Evolutionary conservation across 2,797 vertebrate species (phyloP).

Genomic region (Sebastes taczanowskii): DNA sequence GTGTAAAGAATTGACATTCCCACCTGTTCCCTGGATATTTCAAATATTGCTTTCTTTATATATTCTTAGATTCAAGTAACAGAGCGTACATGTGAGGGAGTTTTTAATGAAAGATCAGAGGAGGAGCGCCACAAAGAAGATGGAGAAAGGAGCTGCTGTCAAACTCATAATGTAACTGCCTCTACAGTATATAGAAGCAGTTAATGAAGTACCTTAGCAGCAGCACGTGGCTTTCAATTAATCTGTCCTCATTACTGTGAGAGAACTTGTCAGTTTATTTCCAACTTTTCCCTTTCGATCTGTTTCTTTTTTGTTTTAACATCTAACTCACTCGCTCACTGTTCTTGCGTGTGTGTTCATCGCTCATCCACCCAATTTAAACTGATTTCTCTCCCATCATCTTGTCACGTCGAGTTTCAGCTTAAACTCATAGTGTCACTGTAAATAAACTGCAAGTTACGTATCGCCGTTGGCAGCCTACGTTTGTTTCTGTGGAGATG

Average conservation of each 20-base stretch:
- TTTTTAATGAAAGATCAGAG: conserved; percentile 62
- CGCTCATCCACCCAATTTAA: conserved; percentile 40
- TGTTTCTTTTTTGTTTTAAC: conserved; percentile 11
- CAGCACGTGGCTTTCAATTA: conserved; percentile 52
- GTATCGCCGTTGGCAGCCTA: not conserved
- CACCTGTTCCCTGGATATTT: conserved; percentile 18
- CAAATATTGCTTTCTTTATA: conserved; percentile 27
- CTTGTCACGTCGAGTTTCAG: conserved; percentile 45
- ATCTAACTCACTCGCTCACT: not conserved
- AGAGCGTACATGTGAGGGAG: conserved; percentile 23
- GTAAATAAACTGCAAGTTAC: conserved; percentile 20
- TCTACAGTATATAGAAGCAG: conserved; percentile 25
- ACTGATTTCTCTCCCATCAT: conserved; percentile 37
- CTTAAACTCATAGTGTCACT: conserved; percentile 35
- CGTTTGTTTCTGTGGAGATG: not conserved
- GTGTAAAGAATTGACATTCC: conserved; percentile 2
- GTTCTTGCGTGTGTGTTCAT: not conserved
- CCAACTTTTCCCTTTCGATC: conserved; percentile 45
- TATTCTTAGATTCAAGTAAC: conserved; percentile 16
- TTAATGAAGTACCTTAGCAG: conserved; percentile 59
- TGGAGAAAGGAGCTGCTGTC: conserved; percentile 49
- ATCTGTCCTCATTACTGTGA: conserved; percentile 59
- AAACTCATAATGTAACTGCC: conserved; percentile 38
- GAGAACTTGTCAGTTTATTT: conserved; percentile 53
- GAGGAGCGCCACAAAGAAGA: conserved; percentile 11